Evolutionary conservation across 2,113 vertebrate genomes (phyloP), one percentile per base, ranked within the genome.

Genomic region (Phylloscopus whistleri): DNA sequence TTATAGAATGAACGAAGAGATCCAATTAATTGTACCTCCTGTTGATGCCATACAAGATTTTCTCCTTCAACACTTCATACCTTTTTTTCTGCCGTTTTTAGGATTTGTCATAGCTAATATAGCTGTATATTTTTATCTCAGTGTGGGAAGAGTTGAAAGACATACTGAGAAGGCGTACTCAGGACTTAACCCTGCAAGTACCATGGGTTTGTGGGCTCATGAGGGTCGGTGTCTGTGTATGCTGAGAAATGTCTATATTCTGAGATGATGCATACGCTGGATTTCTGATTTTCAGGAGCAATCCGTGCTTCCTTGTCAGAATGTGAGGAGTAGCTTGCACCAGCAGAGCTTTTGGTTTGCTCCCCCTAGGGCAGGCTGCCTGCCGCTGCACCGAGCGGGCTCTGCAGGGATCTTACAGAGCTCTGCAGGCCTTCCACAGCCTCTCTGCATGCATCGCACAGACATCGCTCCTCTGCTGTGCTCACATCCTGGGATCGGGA

Each of bases 91-190:
- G 69, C 73, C 9, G 20, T 83, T 95, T 95, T 86, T 53, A 75
- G 88, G 79, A 43, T 92, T 93, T 80, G 73, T 84, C 83, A 84
- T 84, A 87, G 64, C 64, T 90, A 93, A 92, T 92, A 92, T 52
- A 93, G 93, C 60, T 75, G 28, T 72, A 4, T 94, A 97, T 97
- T 96, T 95, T 97, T 96, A 89, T 92, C 95, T 89, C 73, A 13
- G 76, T 78, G 96, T 92, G 94, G 95, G 95, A 94, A 92, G 83
- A 89, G 76, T 93, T 94, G 94, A 94, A 96, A 95, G 96, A 95
- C 94, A 37, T 17, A 46, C 64, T 92, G 76, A 81, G 79, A 80
- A 92, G 51, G 72, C 64, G 6, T 44, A 23, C 21, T 78, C 52
- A 41, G 80, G 76, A 68, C 86, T 97, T 97, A 94, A 93, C 93